Percentiles rank a stretch among this genome's conserved stretches.
Conservation (phyloP, 2,888 invertebrate genomes). For the Erynnis tages region DNA sequence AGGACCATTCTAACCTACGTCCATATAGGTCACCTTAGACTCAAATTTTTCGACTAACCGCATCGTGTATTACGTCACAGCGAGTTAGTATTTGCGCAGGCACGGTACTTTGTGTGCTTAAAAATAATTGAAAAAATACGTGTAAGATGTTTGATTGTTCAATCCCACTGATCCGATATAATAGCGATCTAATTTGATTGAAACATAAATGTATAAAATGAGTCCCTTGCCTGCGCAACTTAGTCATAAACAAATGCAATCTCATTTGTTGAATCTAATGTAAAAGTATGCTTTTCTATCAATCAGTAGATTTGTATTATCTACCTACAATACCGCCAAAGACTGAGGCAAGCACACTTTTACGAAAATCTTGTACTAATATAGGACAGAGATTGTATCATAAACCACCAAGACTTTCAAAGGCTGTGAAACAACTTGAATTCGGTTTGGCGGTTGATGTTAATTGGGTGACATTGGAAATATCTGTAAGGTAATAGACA, state of each 20-base stretch:
- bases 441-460: constrained; percentile 56
- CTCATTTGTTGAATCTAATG: constrained; percentile 8
- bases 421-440: constrained; percentile 76
- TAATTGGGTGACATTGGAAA: constrained; percentile 34
- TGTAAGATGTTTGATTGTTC: no score
- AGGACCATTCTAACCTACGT: no score
- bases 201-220: no score
- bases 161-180: no score
- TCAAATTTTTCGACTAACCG: no score
- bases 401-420: constrained; percentile 67
- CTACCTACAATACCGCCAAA: constrained; percentile 28
- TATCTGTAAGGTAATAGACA: constrained; percentile 30
- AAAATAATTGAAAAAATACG: no score
- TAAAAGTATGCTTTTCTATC: constrained; percentile 15
- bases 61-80: no score
- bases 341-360: constrained; percentile 29
- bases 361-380: constrained; percentile 24
- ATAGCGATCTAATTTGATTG: no score
- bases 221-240: no score
- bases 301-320: neutral
- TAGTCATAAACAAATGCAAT: constrained; percentile 12
- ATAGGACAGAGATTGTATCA: constrained; percentile 57
- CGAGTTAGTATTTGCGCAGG: no score
- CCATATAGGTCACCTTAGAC: no score
- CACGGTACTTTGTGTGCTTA: no score